Conservation (phyloP, 2,113 vertebrate genomes). For the Tupaia tana region DNA sequence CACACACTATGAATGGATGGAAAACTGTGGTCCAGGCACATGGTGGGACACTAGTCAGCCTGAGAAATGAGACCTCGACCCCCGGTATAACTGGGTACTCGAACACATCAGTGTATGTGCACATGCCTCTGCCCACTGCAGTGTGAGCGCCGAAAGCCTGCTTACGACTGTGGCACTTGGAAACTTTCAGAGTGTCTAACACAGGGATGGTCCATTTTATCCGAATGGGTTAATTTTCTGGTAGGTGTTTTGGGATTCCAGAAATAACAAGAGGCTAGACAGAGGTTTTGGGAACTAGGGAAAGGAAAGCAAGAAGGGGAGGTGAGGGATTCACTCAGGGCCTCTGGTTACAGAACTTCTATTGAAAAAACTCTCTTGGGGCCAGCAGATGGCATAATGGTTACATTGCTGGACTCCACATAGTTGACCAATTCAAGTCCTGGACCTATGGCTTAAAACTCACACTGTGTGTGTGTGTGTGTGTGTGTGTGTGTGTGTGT, state of each 20-base stretch:
- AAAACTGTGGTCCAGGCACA: too few species aligned
- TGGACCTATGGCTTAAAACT: too few species aligned
- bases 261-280: not conserved
- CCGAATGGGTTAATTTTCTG: not conserved
- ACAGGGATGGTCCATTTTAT: not conserved
- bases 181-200: not conserved
- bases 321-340: not conserved
- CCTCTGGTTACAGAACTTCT: not conserved
- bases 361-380: not conserved
- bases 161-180: rapidly evolving
- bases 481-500: too few species aligned
- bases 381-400: too few species aligned
- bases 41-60: too few species aligned
- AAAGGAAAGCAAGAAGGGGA: not conserved
- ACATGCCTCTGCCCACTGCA: not conserved
- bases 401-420: too few species aligned
- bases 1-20: too few species aligned
- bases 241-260: not conserved
- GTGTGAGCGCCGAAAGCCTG: not conserved
- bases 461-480: too few species aligned
- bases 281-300: not conserved
- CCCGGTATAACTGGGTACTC: not conserved
- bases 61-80: too few species aligned
- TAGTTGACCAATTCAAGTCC: too few species aligned
- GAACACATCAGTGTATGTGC: rapidly evolving